Percentiles rank a stretch among this genome's conserved stretches.
Evolutionary conservation across 1,140 invertebrate species (phyloP).

Genomic region (Melitaea cinxia): DNA sequence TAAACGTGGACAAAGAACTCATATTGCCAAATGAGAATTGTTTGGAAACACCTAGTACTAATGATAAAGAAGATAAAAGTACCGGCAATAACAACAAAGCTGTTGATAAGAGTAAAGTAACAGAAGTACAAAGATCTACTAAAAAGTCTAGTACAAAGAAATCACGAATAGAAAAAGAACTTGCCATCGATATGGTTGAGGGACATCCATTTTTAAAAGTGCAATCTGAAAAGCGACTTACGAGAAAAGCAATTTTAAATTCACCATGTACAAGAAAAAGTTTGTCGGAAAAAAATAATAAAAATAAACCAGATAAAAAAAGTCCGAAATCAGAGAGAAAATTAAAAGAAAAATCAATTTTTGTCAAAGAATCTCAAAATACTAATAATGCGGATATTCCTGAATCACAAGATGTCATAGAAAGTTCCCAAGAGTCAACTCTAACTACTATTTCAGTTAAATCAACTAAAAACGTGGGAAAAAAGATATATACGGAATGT

Average conservation of each 20-base stretch:
- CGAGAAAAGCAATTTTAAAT: slow-evolving; percentile 51
- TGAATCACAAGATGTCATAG: slow-evolving; percentile 76
- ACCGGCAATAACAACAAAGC: background rate
- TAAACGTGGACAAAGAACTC: background rate
- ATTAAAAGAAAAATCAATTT: slow-evolving; percentile 41
- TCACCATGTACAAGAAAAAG: slow-evolving; percentile 46
- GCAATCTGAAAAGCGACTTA: slow-evolving; percentile 53
- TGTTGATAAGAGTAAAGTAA: slow-evolving; percentile 19
- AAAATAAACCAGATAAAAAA: slow-evolving; percentile 42
- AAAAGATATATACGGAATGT: slow-evolving; percentile 46
- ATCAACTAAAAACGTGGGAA: slow-evolving; percentile 50
- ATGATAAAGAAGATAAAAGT: slow-evolving; percentile 20
- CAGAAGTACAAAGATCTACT: slow-evolving; percentile 33
- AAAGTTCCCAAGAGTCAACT: slow-evolving; percentile 79
- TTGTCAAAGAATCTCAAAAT: slow-evolving; percentile 38
- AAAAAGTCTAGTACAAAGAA: slow-evolving; percentile 54
- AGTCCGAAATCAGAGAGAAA: slow-evolving; percentile 39
- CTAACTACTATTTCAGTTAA: slow-evolving; percentile 63
- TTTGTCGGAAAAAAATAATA: slow-evolving; percentile 48
- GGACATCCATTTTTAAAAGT: slow-evolving; percentile 69
- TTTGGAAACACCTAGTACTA: background rate
- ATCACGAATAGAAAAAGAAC: slow-evolving; percentile 69
- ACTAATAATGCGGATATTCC: slow-evolving; percentile 38
- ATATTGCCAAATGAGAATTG: background rate
- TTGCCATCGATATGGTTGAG: slow-evolving; percentile 77